Percentiles rank a stretch among this genome's conserved stretches.
phyloP scores from a whole-genome alignment of 92 coral and sea anemone species.

The Scolanthus callimorphus region DNA sequence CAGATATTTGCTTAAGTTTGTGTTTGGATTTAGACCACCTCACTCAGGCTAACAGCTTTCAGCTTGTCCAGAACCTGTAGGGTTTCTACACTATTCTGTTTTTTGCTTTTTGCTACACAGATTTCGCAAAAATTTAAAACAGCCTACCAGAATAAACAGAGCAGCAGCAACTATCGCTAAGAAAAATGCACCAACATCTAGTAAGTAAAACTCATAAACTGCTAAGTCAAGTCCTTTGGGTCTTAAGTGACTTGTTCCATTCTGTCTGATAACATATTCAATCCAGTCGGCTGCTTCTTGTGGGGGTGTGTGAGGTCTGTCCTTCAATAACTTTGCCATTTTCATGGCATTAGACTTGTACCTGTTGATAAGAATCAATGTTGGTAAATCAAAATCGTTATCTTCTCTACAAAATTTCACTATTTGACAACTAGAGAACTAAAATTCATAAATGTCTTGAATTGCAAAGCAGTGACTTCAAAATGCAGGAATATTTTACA shows the following conservation, averaged over 20 bases:
- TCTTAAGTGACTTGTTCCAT: conserved; percentile 18
- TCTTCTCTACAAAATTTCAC: too few relatives aligned
- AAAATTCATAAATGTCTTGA: too few relatives aligned
- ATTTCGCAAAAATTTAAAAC: not conserved
- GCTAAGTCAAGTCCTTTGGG: conserved; percentile 12
- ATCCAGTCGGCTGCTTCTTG: conserved; percentile 28
- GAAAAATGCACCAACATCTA: conserved; percentile 14
- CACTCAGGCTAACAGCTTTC: too few relatives aligned
- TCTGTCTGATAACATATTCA: conserved; percentile 21
- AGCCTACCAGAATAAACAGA: not conserved
- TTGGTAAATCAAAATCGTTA: too few relatives aligned
- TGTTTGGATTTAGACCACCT: too few relatives aligned
- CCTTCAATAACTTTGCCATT: conserved; percentile 12
- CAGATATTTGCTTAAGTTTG: too few relatives aligned
- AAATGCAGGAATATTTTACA: too few relatives aligned
- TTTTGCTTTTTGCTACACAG: not conserved
- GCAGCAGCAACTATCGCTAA: not conserved
- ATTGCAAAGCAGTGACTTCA: too few relatives aligned
- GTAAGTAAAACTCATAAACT: conserved; percentile 22
- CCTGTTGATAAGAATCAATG: not conserved
- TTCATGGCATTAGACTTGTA: conserved; percentile 15
- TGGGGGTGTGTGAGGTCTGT: conserved; percentile 13
- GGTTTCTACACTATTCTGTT: too few relatives aligned
- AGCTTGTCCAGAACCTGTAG: too few relatives aligned
- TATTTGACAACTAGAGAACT: too few relatives aligned